phyloP scores from a whole-genome alignment of 2,113 vertebrate species.

The Rattus rattus region DNA sequence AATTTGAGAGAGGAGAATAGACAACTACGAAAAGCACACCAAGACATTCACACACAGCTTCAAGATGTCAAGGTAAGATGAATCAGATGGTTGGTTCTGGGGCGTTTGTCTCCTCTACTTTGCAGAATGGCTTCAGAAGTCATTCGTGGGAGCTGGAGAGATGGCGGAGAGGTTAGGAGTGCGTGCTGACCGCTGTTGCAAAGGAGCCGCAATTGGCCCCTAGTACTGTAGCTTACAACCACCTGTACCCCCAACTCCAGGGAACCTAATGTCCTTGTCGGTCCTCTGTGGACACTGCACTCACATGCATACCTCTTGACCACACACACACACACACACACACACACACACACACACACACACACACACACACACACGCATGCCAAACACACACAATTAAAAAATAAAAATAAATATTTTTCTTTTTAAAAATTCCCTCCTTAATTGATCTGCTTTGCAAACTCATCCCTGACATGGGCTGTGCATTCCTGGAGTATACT shows the following conservation, averaged over 20 bases:
- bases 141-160: background rate
- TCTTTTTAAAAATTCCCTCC: background rate
- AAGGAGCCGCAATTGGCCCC: too few species aligned
- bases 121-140: background rate
- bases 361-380: background rate
- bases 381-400: background rate
- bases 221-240: background rate
- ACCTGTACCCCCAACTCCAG: background rate
- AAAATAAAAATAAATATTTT: background rate
- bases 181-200: background rate
- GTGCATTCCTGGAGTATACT: background rate
- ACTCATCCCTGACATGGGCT: background rate
- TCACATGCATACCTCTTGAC: too few species aligned
- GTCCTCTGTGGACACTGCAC: background rate
- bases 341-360: background rate
- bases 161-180: too few species aligned
- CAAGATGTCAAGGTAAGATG: slow-evolving; percentile 94
- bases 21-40: slow-evolving; percentile 96
- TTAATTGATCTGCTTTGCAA: background rate
- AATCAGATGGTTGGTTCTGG: fast-evolving
- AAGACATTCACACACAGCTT: slow-evolving; percentile 95
- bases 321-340: background rate
- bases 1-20: slow-evolving; percentile 97
- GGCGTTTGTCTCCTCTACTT: background rate
- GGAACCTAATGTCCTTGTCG: background rate